These are phyloP conservation scores for Diacarnus erythraeanus DNA, from an alignment of 37 sponge, comb jelly and placozoan species.

Conservation along the genomic window DNA sequence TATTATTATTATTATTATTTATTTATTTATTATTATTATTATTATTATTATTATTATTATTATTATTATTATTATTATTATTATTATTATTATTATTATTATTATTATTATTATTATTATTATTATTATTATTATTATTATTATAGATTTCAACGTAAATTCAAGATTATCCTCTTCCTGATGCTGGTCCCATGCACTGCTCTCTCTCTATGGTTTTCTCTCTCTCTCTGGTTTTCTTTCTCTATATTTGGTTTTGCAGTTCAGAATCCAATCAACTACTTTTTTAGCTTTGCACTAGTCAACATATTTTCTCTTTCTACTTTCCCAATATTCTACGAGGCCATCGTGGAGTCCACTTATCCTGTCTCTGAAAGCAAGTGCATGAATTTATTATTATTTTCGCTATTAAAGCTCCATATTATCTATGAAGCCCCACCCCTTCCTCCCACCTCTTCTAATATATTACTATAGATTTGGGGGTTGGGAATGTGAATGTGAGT, in stretches of 20 bases:
- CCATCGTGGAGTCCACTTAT: slow-evolving; percentile 39
- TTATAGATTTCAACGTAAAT: slow-evolving; percentile 37
- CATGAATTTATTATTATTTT: too few relatives aligned
- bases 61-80: too few relatives aligned
- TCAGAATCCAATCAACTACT: slow-evolving; percentile 25
- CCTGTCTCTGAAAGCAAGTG: slow-evolving; percentile 42
- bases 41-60: background rate
- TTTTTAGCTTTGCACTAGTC: slow-evolving; percentile 11
- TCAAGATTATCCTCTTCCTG: slow-evolving; percentile 29
- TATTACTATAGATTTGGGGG: too few relatives aligned
- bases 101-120: too few relatives aligned
- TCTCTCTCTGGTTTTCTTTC: slow-evolving; percentile 43
- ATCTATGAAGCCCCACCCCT: too few relatives aligned
- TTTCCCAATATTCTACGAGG: slow-evolving; percentile 36
- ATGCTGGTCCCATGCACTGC: slow-evolving; percentile 23
- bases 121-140: too few relatives aligned
- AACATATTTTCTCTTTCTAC: slow-evolving; percentile 40
- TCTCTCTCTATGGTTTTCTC: slow-evolving; percentile 25
- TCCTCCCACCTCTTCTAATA: too few relatives aligned
- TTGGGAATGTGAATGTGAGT: too few relatives aligned
- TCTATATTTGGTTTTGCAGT: slow-evolving; percentile 26
- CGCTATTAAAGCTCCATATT: too few relatives aligned
- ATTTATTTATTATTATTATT: background rate
- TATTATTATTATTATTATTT: background rate
- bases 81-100: too few relatives aligned